Conservation (phyloP, 2,888 invertebrate species). For the Drosophila pseudotakahashii region DNA sequence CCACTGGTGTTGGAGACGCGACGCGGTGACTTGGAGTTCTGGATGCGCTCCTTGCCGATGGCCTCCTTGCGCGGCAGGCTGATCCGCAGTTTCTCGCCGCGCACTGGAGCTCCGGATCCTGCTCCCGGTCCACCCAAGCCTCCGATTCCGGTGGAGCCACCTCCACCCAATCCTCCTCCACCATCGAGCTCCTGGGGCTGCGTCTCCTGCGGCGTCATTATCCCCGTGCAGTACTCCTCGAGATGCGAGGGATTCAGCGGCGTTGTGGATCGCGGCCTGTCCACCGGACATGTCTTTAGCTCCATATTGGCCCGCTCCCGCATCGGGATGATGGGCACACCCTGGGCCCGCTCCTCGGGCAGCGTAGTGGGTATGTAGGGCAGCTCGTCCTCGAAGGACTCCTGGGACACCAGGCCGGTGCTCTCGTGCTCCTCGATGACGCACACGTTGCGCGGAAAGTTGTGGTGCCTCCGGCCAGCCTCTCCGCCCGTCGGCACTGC, state of each 20-base stretch:
- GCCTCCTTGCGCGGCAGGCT: slow-evolving; percentile 88
- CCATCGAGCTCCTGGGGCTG: slow-evolving; percentile 2
- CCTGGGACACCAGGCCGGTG: slow-evolving; percentile 91
- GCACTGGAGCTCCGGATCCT: slow-evolving; percentile 47
- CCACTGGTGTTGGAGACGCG: slow-evolving; percentile 85
- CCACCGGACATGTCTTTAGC: slow-evolving; percentile 89
- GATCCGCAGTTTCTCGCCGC: slow-evolving; percentile 89
- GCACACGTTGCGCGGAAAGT: slow-evolving; percentile 86
- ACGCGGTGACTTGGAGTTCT: slow-evolving; percentile 85
- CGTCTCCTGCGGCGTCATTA: slow-evolving; percentile 70
- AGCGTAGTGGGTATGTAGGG: slow-evolving; percentile 96
- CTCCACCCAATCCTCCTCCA: neutral
- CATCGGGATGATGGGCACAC: slow-evolving; percentile 92
- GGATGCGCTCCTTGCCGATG: slow-evolving; percentile 77
- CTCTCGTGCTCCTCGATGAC: slow-evolving; percentile 88
- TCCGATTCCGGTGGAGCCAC: neutral
- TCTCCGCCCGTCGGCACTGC: slow-evolving; percentile 72
- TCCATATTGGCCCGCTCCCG: slow-evolving; percentile 88
- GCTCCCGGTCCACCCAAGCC: neutral
- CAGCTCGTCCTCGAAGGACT: slow-evolving; percentile 93
- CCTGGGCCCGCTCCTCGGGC: slow-evolving; percentile 92
- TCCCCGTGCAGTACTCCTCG: slow-evolving; percentile 88
- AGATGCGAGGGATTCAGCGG: slow-evolving; percentile 89
- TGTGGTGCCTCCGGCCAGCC: slow-evolving; percentile 80
- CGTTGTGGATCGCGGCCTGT: slow-evolving; percentile 90